Conservation (phyloP, 2,113 vertebrate genomes). For the Odobenus rosmarus region DNA sequence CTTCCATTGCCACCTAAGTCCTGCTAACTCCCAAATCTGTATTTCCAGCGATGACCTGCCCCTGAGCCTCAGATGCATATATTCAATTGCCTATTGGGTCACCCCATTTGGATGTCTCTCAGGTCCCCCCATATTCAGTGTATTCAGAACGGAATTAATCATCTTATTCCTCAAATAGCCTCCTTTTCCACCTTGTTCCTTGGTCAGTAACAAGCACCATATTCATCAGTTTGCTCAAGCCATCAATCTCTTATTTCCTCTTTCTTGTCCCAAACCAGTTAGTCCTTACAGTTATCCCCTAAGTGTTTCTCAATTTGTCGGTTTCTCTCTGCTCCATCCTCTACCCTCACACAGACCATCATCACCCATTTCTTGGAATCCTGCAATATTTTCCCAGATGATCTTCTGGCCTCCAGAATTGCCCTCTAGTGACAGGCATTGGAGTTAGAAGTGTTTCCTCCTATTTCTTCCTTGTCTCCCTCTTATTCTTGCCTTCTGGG, state of each 20-base stretch:
- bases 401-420: not conserved
- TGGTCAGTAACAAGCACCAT: not conserved
- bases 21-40: not conserved
- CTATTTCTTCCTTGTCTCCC: not conserved
- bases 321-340: not conserved
- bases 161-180: not conserved
- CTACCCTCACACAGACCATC: not conserved
- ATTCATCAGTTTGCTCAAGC: not conserved
- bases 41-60: not conserved
- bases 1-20: not conserved
- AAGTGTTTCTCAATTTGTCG: not conserved
- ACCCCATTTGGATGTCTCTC: not conserved
- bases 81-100: not conserved
- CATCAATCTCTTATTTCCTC: not conserved
- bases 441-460: not conserved
- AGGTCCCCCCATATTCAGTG: not conserved
- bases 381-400: not conserved
- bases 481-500: not conserved
- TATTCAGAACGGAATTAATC: not conserved
- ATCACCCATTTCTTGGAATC: not conserved
- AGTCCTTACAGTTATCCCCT: not conserved
- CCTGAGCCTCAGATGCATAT: not conserved
- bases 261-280: not conserved
- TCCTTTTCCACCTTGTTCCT: not conserved
- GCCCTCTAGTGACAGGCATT: not conserved